Evolutionary conservation across 2,888 invertebrate species (phyloP).

Genomic region (Orchesella flavescens): DNA sequence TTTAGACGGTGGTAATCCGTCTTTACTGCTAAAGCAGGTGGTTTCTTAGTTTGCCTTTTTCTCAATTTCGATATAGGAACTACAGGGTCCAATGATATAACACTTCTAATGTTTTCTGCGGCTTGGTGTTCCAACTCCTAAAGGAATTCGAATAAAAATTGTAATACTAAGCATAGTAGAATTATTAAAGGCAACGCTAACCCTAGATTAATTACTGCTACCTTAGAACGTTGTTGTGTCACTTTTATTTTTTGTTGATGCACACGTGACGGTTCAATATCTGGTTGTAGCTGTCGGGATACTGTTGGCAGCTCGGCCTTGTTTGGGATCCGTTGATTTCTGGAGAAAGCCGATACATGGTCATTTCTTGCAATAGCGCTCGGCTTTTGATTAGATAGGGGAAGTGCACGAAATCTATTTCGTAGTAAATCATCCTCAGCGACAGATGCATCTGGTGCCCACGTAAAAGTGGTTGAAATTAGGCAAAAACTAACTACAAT

Average conservation of each 20-base stretch:
- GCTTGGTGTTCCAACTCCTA: constrained; percentile 59
- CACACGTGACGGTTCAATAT: constrained; percentile 15
- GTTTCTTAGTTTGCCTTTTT: constrained; percentile 55
- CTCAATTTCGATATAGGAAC: constrained; percentile 59
- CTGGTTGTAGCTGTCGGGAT: constrained; percentile 30
- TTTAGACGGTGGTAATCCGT: constrained; percentile 38
- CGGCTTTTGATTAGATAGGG: not conserved
- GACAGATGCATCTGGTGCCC: constrained; percentile 39
- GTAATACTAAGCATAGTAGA: no score
- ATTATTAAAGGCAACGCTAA: no score
- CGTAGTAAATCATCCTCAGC: constrained; percentile 26
- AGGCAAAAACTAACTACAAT: constrained; percentile 78
- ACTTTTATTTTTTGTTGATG: constrained; percentile 4
- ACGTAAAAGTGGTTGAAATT: constrained; percentile 47
- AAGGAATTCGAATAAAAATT: not conserved
- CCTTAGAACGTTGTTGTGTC: constrained; percentile 25
- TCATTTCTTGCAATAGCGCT: not conserved
- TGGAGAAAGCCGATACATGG: not conserved
- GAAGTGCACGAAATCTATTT: constrained; percentile 30
- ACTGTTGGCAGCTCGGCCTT: constrained; percentile 19
- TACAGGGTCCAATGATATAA: constrained; percentile 70
- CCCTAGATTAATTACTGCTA: not conserved
- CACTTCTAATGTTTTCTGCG: constrained; percentile 70
- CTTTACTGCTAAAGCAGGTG: constrained; percentile 17
- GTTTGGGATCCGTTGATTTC: not conserved